Conservation (phyloP, 2,113 vertebrate genomes). For the Gadus macrocephalus region DNA sequence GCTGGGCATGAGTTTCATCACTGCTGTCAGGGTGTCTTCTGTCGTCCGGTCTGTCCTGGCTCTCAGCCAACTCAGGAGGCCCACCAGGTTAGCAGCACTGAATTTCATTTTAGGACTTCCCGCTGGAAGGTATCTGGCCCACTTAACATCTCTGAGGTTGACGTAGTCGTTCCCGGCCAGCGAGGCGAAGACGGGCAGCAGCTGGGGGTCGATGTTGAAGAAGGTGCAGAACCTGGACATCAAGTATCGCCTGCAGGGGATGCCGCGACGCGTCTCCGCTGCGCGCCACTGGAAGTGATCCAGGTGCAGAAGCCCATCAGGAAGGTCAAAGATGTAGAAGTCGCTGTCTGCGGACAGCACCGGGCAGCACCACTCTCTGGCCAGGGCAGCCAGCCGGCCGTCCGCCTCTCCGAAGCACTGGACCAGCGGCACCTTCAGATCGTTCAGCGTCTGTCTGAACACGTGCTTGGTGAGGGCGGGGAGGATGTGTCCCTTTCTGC, state of each 20-base stretch:
- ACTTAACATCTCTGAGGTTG: no score
- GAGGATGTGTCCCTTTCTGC: constrained; percentile 40
- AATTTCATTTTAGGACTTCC: no score
- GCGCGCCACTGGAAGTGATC: constrained; percentile 75
- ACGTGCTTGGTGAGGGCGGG: constrained; percentile 70
- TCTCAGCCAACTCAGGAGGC: no score
- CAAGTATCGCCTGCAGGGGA: constrained; percentile 71
- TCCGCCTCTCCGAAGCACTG: constrained; percentile 83
- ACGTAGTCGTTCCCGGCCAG: no score
- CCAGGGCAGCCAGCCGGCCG: constrained; percentile 77
- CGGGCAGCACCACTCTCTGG: constrained; percentile 80
- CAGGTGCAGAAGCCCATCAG: constrained; percentile 73
- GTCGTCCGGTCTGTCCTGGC: no score
- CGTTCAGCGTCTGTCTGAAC: constrained; percentile 76
- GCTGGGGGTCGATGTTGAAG: no score
- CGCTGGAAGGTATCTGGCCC: no score
- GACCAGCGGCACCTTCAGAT: constrained; percentile 73
- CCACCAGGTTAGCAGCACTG: no score
- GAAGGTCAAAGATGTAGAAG: constrained; percentile 82
- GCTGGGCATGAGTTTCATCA: no score
- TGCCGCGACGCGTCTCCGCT: constrained; percentile 21
- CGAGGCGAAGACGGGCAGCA: no score
- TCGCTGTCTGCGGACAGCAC: constrained; percentile 84
- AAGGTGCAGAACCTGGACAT: constrained; percentile 64
- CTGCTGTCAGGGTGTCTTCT: no score